Conservation (phyloP, 2,113 vertebrate species). For the Galbula dea region DNA sequence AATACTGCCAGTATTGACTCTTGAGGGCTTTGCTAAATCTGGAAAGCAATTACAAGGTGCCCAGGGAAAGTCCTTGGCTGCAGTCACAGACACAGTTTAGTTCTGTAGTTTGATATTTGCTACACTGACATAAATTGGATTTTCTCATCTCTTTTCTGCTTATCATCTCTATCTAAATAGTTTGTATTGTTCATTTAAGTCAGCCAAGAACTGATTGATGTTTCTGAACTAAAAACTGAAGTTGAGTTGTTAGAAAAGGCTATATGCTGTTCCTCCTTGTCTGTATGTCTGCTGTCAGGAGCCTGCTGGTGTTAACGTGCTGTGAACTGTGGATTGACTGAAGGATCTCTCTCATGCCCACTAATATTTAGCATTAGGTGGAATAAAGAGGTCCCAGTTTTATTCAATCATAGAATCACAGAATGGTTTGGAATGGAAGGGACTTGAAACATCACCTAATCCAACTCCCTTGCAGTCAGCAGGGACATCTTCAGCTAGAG, state of each 20-base stretch:
- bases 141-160: neutral
- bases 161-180: neutral
- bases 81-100: neutral
- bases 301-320: rapidly evolving
- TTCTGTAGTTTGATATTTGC: neutral
- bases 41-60: neutral
- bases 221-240: neutral
- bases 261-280: rapidly evolving
- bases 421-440: neutral
- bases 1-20: neutral
- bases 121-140: neutral
- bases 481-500: neutral
- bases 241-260: neutral
- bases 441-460: neutral
- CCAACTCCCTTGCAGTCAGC: neutral
- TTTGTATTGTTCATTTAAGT: neutral
- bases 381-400: neutral
- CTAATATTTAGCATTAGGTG: neutral
- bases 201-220: neutral
- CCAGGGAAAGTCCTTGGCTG: neutral
- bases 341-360: rapidly evolving
- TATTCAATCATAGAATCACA: neutral
- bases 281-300: rapidly evolving
- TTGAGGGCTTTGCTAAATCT: neutral
- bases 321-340: neutral